Evolutionary conservation across 2,888 invertebrate species (phyloP).

Genomic region (Nemotelus nigrinus): DNA sequence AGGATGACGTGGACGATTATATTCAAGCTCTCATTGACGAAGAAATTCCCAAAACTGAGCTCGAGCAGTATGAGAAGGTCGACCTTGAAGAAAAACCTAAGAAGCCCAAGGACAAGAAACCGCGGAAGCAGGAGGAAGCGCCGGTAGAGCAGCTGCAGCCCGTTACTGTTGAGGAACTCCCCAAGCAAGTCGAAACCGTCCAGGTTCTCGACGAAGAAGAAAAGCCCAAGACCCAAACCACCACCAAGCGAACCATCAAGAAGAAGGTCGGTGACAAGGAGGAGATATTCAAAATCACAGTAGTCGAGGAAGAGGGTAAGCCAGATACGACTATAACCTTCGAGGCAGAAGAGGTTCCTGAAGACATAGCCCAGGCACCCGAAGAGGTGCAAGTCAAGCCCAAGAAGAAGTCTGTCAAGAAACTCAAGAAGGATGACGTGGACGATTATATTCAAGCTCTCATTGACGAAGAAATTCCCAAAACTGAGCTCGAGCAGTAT

Average conservation of each 20-base stretch:
- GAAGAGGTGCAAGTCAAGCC: slow-evolving; percentile 57
- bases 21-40: slow-evolving; percentile 57
- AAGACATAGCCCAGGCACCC: slow-evolving; percentile 54
- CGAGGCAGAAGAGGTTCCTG: slow-evolving; percentile 56
- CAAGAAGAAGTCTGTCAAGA: slow-evolving; percentile 57
- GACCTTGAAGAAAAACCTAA: slow-evolving; percentile 53
- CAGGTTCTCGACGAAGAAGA: slow-evolving; percentile 63
- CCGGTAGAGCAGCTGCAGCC: slow-evolving; percentile 46
- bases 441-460: slow-evolving; percentile 63
- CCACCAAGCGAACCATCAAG: slow-evolving; percentile 64
- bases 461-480: slow-evolving; percentile 64
- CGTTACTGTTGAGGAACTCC: slow-evolving; percentile 58
- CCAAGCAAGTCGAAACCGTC: slow-evolving; percentile 63
- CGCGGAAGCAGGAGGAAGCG: slow-evolving; percentile 39
- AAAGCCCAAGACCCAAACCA: slow-evolving; percentile 62
- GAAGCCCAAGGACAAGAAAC: slow-evolving; percentile 53
- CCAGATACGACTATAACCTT: slow-evolving; percentile 20
- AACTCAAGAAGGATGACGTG: slow-evolving; percentile 60
- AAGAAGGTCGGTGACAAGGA: slow-evolving; percentile 63
- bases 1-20: slow-evolving; percentile 58
- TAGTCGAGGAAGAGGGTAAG: slow-evolving; percentile 56
- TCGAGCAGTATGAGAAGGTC: slow-evolving; percentile 19
- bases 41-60: slow-evolving; percentile 56
- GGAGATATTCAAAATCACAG: slow-evolving; percentile 58
- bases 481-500: slow-evolving; percentile 63